Evolutionary conservation across 2,888 invertebrate genomes (phyloP), one percentile per base, ranked within the genome.

Genomic region (Sminthurinus aureus): DNA sequence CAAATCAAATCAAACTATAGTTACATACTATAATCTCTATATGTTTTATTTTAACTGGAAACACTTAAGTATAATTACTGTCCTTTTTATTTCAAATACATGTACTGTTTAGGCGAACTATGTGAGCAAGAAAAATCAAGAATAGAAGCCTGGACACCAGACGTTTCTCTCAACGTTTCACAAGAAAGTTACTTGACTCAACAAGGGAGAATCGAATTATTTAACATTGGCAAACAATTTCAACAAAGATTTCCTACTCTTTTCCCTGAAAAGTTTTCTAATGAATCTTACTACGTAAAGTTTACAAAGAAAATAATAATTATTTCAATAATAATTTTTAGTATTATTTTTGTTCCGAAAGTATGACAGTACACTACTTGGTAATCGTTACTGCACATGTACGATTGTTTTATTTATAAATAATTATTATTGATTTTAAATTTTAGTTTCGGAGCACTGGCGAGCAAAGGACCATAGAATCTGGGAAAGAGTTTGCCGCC

Each of bases 201-300:
- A 3, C 85, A 85, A 83, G 87, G 87, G 6, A 38, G 64, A 18
- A 20, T 69, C 12, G 87, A 87, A 79, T 20, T 86, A 8, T 9
- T 15, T 0, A 77, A 58, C 15, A 87, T 87, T 76, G 80, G 83
- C 18, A 51, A 66, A 9, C 77, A 86, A 13, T 87, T 51, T 71
- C 26, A 79, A 51, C 12, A 66, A n/a, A 69, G 85, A 52, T 86
- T 84, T 79, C 86, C 87, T 0, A 6, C 50, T 13, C 24, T 87
- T 9, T 86, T 85, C 71, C 83, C 84, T 24, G 0, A 11, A 1
- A 22, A 20, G n/a, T 86, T 85, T 58, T 20, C 52, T 38, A 86
- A 85, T 50, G 79, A 77, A 13, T 76, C 85, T 18, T 85, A 80
- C 64, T 84, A 74, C 24, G 85, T 85, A 82, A n/a, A 80, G n/a